Conservation (phyloP, 2,113 vertebrate genomes). For the Triplophysa siluroides region DNA sequence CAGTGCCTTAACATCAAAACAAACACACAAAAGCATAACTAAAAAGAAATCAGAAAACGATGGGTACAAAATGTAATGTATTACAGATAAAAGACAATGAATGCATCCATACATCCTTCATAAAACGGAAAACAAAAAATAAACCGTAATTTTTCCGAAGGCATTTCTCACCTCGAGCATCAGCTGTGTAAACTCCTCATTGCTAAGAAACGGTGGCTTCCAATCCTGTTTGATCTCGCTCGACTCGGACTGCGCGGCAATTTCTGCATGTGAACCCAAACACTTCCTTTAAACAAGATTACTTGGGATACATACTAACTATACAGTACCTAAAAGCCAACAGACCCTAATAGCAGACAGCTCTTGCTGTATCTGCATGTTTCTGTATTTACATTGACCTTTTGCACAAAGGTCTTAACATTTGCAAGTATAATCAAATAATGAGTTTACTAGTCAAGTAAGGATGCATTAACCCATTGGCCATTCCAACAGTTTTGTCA, state of each 20-base stretch:
- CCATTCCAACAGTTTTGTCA: too few species aligned
- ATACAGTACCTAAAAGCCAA: too few species aligned
- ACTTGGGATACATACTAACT: background rate
- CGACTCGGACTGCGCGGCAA: slow-evolving; percentile 92
- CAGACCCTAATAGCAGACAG: too few species aligned
- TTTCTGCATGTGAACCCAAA: slow-evolving; percentile 76
- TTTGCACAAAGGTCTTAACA: too few species aligned
- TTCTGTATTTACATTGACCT: too few species aligned
- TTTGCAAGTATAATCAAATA: too few species aligned
- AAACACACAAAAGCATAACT: background rate
- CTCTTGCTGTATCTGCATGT: too few species aligned
- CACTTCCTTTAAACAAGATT: background rate
- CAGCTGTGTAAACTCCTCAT: slow-evolving; percentile 98
- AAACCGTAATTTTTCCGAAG: background rate
- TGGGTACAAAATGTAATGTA: background rate
- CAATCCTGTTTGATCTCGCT: slow-evolving; percentile 97
- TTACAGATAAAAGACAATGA: background rate
- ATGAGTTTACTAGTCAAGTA: too few species aligned
- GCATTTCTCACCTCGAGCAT: slow-evolving; percentile 91
- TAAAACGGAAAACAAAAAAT: background rate
- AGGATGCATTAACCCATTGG: too few species aligned
- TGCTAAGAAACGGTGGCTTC: slow-evolving; percentile 97
- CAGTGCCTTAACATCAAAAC: slow-evolving; percentile 80
- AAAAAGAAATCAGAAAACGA: background rate
- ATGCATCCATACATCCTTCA: slow-evolving; percentile 1